Evolutionary conservation across 2,797 vertebrate species (phyloP).

Genomic region (Channallabes apus): DNA sequence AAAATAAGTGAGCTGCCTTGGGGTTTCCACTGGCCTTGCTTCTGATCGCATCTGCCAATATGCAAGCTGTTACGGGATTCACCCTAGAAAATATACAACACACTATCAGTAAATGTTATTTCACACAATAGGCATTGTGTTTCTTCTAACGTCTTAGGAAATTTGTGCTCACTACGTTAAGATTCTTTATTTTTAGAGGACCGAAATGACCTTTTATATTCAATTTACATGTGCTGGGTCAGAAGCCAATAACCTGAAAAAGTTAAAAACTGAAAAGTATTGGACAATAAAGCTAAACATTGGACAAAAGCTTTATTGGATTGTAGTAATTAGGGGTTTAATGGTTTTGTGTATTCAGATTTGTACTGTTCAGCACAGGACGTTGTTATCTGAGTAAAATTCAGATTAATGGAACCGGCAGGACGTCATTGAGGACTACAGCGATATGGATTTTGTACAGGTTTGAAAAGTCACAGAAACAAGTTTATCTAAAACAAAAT

Average conservation of each 20-base stretch:
- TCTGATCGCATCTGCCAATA: conserved; percentile 47
- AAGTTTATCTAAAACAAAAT: no score
- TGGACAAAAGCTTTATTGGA: no score
- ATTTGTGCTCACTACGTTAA: neutral
- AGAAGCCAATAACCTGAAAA: conserved; percentile 5
- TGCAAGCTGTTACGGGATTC: conserved; percentile 34
- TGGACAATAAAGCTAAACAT: no score
- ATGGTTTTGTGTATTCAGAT: no score
- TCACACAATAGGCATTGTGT: conserved; percentile 36
- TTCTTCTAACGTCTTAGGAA: conserved; percentile 25
- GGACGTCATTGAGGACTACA: no score
- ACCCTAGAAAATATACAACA: conserved; percentile 33
- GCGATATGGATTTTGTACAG: no score
- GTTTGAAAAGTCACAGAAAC: no score
- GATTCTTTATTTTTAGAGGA: conserved; percentile 13
- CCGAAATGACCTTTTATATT: neutral
- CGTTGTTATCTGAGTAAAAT: no score
- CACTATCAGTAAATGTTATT: conserved; percentile 36
- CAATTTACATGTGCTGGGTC: neutral
- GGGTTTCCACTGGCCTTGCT: conserved; percentile 53
- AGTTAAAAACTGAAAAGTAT: neutral
- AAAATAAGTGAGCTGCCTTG: conserved; percentile 62
- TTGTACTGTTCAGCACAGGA: no score
- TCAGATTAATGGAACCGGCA: no score
- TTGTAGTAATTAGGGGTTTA: no score